Conservation (phyloP, 1,140 invertebrate genomes). For the Drepana arcuata region DNA sequence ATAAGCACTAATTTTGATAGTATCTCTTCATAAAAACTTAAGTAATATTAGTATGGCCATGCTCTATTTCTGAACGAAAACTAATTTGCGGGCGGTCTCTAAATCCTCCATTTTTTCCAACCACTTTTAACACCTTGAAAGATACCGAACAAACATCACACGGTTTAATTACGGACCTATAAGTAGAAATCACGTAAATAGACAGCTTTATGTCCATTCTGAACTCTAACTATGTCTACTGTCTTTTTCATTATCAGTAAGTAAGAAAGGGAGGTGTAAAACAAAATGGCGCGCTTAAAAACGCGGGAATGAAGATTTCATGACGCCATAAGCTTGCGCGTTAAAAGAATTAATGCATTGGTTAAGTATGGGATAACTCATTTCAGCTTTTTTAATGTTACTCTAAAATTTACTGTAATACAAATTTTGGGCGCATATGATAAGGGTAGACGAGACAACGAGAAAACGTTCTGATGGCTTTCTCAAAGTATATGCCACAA, state of each 20-base stretch:
- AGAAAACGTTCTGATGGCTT: no score
- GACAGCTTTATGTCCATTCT: conserved; percentile 30
- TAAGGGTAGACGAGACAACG: no score
- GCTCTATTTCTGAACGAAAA: background rate
- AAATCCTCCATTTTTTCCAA: no score
- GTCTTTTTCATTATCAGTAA: conserved; percentile 8
- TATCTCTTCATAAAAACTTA: no score
- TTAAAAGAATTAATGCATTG: conserved; percentile 29
- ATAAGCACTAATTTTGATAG: no score
- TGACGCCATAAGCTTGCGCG: conserved; percentile 19
- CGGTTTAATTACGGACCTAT: no score
- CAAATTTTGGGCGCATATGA: no score
- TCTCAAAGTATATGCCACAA: no score
- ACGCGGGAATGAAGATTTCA: conserved; percentile 19
- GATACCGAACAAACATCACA: no score
- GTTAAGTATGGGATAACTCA: conserved; percentile 27
- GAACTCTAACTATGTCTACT: conserved; percentile 15
- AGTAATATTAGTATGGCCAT: background rate
- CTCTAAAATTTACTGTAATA: no score
- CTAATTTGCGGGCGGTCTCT: background rate
- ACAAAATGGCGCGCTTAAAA: conserved; percentile 23
- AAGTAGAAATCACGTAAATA: conserved; percentile 36
- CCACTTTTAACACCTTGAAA: no score
- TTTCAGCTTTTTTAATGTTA: no score
- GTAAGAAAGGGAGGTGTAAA: conserved; percentile 14